Conservation (phyloP, 1,140 invertebrate genomes). For the Phortica variegata region DNA sequence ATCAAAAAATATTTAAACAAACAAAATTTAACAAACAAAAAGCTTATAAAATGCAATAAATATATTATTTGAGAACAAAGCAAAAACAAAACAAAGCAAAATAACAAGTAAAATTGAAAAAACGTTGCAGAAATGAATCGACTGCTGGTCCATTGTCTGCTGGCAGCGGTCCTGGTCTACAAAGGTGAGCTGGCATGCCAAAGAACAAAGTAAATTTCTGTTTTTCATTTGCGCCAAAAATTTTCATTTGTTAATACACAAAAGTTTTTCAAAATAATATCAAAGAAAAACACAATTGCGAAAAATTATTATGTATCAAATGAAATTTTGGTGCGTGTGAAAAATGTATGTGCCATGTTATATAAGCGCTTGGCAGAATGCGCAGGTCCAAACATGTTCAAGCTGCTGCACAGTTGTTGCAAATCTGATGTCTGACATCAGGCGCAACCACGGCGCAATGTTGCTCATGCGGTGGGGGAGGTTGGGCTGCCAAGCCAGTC, state of each 20-base stretch:
- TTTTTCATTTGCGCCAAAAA: too few relatives aligned
- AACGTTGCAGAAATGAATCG: slow-evolving; percentile 37
- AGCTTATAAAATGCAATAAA: slow-evolving; percentile 24
- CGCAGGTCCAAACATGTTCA: slow-evolving; percentile 31
- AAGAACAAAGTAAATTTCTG: too few relatives aligned
- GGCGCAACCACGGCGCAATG: too few relatives aligned
- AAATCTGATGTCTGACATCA: background rate
- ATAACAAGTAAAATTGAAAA: background rate
- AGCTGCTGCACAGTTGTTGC: slow-evolving; percentile 5
- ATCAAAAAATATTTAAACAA: slow-evolving; percentile 5
- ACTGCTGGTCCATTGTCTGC: slow-evolving; percentile 40
- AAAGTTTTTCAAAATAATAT: too few relatives aligned
- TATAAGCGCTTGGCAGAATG: slow-evolving; percentile 38
- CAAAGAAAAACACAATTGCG: too few relatives aligned
- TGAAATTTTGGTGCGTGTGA: slow-evolving; percentile 21
- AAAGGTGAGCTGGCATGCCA: slow-evolving; percentile 35
- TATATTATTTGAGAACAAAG: slow-evolving; percentile 6
- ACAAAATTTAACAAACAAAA: background rate
- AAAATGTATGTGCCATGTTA: slow-evolving; percentile 50
- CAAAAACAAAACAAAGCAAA: background rate
- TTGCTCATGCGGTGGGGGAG: too few relatives aligned
- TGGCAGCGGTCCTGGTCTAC: slow-evolving; percentile 42
- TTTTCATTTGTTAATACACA: too few relatives aligned
- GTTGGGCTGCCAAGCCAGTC: too few relatives aligned
- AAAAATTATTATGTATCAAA: too few relatives aligned